Evolutionary conservation across 2,113 vertebrate species (phyloP).

Genomic region (Cepphus grylle): DNA sequence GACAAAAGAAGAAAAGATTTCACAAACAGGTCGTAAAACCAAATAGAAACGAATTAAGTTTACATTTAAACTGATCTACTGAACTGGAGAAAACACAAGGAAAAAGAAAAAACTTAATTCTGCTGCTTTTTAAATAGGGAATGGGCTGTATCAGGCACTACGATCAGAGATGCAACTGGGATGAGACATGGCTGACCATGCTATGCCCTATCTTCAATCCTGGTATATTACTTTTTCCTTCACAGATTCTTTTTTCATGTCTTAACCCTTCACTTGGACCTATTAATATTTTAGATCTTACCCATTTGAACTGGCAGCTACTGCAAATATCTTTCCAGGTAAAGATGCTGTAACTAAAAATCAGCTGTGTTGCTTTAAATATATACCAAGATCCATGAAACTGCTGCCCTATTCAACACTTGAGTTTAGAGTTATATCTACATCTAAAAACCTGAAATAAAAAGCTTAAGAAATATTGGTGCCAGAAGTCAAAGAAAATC

Average conservation of each 20-base stretch:
- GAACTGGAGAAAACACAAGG: background rate
- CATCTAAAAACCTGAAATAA: constrained; percentile 4
- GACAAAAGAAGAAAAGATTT: background rate
- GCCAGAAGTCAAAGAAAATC: constrained; percentile 20
- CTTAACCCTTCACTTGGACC: background rate
- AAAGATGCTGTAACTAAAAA: background rate
- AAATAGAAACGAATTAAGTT: background rate
- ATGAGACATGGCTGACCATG: background rate
- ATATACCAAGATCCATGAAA: background rate
- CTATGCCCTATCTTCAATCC: background rate
- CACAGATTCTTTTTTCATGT: background rate
- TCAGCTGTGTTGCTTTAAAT: background rate
- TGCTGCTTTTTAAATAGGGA: background rate
- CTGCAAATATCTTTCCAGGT: background rate
- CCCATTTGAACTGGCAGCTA: background rate
- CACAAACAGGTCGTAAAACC: background rate
- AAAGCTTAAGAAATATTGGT: constrained; percentile 40
- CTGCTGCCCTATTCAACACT: background rate
- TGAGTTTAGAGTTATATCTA: background rate
- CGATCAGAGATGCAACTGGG: background rate
- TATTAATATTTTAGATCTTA: background rate
- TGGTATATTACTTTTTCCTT: background rate
- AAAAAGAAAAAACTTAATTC: background rate
- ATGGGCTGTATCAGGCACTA: background rate
- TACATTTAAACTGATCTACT: background rate